Percentiles rank a stretch among this genome's conserved stretches.
Evolutionary conservation across 2,888 invertebrate genomes (phyloP).

Genomic region (Psylliodes chrysocephalus): DNA sequence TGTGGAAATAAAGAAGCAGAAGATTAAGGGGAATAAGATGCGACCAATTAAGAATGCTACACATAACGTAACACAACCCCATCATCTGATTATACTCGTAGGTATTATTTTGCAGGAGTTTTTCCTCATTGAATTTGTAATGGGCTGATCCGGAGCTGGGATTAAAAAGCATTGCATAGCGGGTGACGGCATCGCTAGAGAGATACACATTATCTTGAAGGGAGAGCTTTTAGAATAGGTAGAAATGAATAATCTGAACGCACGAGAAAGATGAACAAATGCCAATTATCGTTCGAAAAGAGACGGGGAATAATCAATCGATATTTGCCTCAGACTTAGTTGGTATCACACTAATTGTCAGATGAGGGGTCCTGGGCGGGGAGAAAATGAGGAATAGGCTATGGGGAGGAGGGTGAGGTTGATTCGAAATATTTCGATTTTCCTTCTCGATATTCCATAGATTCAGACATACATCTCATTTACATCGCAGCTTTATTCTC

Average conservation of each 20-base stretch:
- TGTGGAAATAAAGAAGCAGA: too few species aligned
- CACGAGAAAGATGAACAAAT: conserved; percentile 56
- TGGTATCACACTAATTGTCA: conserved; percentile 64
- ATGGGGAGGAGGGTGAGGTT: conserved; percentile 23
- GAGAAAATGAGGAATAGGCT: conserved; percentile 46
- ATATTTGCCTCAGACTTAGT: conserved; percentile 62
- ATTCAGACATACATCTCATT: conserved; percentile 41
- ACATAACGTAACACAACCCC: too few species aligned
- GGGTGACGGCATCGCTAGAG: conserved; percentile 38
- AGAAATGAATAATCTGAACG: conserved; percentile 51
- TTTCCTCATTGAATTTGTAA: not conserved
- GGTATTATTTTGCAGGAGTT: too few species aligned
- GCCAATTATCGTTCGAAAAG: conserved; percentile 56
- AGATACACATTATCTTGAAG: conserved; percentile 48
- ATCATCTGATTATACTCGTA: too few species aligned
- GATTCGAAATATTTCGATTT: conserved; percentile 49
- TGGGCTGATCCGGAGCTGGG: conserved; percentile 19
- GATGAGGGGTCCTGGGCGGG: conserved; percentile 46
- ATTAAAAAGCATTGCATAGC: conserved; percentile 45
- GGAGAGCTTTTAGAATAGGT: conserved; percentile 48
- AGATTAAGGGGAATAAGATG: too few species aligned
- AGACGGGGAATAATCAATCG: conserved; percentile 61
- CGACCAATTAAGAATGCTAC: too few species aligned
- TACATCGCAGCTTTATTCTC: conserved; percentile 44
- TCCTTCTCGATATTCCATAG: conserved; percentile 50